Conservation (phyloP, 2,797 vertebrate species). For the Chaunax sp. region DNA sequence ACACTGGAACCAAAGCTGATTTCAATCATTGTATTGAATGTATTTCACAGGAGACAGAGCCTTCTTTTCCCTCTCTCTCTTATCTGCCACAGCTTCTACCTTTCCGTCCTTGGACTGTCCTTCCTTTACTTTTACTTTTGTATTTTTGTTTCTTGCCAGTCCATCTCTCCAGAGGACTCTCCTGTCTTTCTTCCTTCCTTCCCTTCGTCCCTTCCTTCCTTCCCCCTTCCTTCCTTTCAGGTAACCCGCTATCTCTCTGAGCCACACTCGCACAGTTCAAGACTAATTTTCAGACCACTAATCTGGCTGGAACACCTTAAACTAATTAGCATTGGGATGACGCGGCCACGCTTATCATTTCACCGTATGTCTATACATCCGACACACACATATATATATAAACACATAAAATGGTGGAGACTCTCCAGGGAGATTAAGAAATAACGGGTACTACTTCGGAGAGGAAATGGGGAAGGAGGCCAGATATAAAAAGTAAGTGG, state of each 20-base stretch:
- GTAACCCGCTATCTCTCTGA: slow-evolving; percentile 25
- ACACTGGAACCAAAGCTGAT: slow-evolving; percentile 32
- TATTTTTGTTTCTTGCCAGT: slow-evolving; percentile 3
- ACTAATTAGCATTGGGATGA: slow-evolving; percentile 77
- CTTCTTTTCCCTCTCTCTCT: slow-evolving; percentile 25
- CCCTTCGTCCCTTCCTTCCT: neutral
- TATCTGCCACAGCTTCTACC: slow-evolving; percentile 28
- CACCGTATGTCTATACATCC: slow-evolving; percentile 69
- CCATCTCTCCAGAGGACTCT: slow-evolving; percentile 16
- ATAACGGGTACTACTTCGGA: slow-evolving; percentile 66
- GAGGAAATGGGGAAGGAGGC: slow-evolving; percentile 77
- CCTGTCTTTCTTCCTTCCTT: slow-evolving; percentile 1
- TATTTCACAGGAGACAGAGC: slow-evolving; percentile 39
- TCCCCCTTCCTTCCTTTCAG: neutral
- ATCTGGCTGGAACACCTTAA: slow-evolving; percentile 70
- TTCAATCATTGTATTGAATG: slow-evolving; percentile 23
- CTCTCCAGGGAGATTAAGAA: slow-evolving; percentile 70
- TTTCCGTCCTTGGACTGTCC: slow-evolving; percentile 47
- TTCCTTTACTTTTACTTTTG: slow-evolving; percentile 25
- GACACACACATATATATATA: slow-evolving; percentile 23
- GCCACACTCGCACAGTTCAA: slow-evolving; percentile 49
- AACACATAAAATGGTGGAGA: slow-evolving; percentile 49
- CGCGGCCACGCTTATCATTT: slow-evolving; percentile 73
- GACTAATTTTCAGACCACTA: slow-evolving; percentile 67
- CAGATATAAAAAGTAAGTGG: slow-evolving; percentile 72